These are phyloP conservation scores for Hermaeophaga mercurialis DNA, from an alignment of 2,888 invertebrate genomes.

Conservation along the genomic window DNA sequence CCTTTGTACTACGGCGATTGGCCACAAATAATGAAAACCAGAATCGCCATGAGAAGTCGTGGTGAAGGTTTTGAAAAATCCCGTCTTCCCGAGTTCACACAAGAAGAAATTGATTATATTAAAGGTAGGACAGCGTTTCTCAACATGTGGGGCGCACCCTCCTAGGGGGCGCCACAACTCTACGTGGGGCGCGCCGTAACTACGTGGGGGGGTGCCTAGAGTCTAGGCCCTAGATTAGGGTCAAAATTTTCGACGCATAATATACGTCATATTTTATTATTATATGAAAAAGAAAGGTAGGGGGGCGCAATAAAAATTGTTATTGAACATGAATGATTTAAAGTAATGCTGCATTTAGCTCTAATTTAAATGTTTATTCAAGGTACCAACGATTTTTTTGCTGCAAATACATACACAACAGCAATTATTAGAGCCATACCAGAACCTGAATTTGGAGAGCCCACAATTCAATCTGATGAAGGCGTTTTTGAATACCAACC, in stretches of 20 bases:
- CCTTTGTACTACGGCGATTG: constrained; percentile 72
- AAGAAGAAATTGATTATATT: constrained; percentile 64
- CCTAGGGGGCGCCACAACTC: too few relatives aligned
- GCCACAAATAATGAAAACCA: constrained; percentile 66
- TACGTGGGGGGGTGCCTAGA: too few relatives aligned
- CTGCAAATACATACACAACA: constrained; percentile 73
- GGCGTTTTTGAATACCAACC: constrained; percentile 13
- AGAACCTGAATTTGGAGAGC: constrained; percentile 16
- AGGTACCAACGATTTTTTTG: constrained; percentile 70
- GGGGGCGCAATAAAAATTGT: too few relatives aligned
- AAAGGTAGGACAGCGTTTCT: constrained; percentile 59
- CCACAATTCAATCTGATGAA: constrained; percentile 3
- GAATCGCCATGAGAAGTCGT: constrained; percentile 63
- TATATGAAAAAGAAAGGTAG: too few relatives aligned
- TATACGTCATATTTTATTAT: too few relatives aligned
- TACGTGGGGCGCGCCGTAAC: too few relatives aligned
- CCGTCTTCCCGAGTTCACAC: constrained; percentile 66
- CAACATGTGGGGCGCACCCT: too few relatives aligned
- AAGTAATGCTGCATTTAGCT: too few relatives aligned
- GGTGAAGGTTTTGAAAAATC: constrained; percentile 66
- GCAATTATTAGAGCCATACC: constrained; percentile 6
- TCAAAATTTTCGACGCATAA: too few relatives aligned
- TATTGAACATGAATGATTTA: too few relatives aligned
- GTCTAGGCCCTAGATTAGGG: too few relatives aligned
- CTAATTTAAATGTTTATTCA: background rate